Evolutionary conservation across 2,888 invertebrate genomes (phyloP).

Genomic region (Eledona agricola): DNA sequence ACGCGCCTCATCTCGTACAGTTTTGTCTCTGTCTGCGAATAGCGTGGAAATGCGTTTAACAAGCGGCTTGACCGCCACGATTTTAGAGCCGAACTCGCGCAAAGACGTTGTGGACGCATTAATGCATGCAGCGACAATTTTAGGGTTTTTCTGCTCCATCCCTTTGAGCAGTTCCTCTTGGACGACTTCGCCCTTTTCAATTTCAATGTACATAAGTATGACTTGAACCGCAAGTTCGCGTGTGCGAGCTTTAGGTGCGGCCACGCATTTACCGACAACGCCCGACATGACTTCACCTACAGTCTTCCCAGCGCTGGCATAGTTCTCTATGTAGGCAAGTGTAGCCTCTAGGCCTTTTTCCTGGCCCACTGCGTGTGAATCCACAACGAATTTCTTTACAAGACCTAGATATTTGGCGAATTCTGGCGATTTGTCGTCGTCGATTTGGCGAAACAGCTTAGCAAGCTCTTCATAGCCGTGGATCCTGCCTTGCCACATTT

Average conservation of each 20-base stretch:
- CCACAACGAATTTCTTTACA: constrained; percentile 93
- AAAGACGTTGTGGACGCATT: constrained; percentile 78
- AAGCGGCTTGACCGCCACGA: constrained; percentile 86
- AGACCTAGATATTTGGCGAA: constrained; percentile 91
- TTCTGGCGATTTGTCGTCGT: constrained; percentile 93
- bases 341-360: constrained; percentile 95
- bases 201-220: constrained; percentile 92
- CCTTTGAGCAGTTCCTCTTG: constrained; percentile 93
- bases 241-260: constrained; percentile 89
- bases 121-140: constrained; percentile 88
- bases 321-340: constrained; percentile 90
- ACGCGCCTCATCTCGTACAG: constrained; percentile 91
- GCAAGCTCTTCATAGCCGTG: constrained; percentile 94
- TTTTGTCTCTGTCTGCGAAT: constrained; percentile 90
- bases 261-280: constrained; percentile 91
- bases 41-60: constrained; percentile 87
- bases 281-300: constrained; percentile 82
- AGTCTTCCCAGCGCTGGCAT: constrained; percentile 85
- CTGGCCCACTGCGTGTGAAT: constrained; percentile 94
- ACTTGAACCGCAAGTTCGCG: constrained; percentile 91
- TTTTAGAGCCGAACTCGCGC: constrained; percentile 91
- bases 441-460: constrained; percentile 85
- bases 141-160: constrained; percentile 95
- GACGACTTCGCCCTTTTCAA: constrained; percentile 91
- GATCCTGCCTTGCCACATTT: constrained; percentile 94